Percentiles rank a stretch among this genome's conserved stretches.
These are phyloP conservation scores for Spisula subtruncata DNA, from an alignment of 2,888 invertebrate species.

Conservation along the genomic window DNA sequence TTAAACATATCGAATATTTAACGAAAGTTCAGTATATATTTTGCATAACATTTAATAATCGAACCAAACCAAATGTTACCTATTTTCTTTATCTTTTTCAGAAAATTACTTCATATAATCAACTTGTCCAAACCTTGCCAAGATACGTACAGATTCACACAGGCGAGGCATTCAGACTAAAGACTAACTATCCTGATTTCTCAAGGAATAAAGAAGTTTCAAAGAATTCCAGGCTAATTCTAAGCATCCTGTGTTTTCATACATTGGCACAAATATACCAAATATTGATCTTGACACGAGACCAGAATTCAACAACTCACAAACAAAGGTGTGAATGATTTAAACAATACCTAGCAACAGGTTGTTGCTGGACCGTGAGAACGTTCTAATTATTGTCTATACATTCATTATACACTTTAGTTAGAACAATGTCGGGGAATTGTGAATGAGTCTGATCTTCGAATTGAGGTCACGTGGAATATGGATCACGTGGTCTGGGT, in stretches of 20 bases:
- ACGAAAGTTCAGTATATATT: neutral
- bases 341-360: slow-evolving; percentile 38
- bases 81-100: slow-evolving; percentile 23
- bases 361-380: slow-evolving; percentile 59
- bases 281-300: slow-evolving; percentile 68
- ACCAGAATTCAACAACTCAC: slow-evolving; percentile 39
- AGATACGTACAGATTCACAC: slow-evolving; percentile 1
- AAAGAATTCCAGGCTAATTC: slow-evolving; percentile 39
- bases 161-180: neutral
- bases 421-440: neutral
- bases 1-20: too few species aligned
- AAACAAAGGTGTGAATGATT: slow-evolving; percentile 51
- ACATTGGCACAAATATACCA: slow-evolving; percentile 64
- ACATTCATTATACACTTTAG: neutral
- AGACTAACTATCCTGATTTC: neutral
- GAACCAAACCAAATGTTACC: neutral
- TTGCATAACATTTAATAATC: neutral
- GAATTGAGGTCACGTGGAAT: neutral
- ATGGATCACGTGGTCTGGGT: too few species aligned
- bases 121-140: slow-evolving; percentile 19
- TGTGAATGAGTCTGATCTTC: neutral
- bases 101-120: neutral
- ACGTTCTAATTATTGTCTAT: slow-evolving; percentile 23
- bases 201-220: slow-evolving; percentile 33
- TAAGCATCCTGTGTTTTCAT: slow-evolving; percentile 58